Evolutionary conservation across 2,888 invertebrate genomes (phyloP).

Genomic region (Mesoligia furuncula): DNA sequence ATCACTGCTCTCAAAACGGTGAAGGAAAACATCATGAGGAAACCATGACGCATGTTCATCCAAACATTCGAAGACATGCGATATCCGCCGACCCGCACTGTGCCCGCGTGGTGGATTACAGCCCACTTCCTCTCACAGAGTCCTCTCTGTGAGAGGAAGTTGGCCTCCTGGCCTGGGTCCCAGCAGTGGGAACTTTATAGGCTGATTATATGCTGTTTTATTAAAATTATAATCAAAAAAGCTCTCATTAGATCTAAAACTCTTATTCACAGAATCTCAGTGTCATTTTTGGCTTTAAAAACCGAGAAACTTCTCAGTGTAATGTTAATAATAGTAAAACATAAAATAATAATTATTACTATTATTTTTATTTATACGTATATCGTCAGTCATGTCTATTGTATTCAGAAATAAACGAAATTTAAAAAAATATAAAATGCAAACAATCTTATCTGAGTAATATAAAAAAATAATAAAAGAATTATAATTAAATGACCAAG

Average conservation of each 20-base stretch:
- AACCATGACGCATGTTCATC: not conserved
- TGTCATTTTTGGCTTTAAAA: slow-evolving; percentile 42
- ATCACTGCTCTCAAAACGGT: not conserved
- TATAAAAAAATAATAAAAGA: not conserved
- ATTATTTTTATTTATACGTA: slow-evolving; percentile 18
- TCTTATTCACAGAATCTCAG: slow-evolving; percentile 38
- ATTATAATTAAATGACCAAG: not conserved
- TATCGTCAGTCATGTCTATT: slow-evolving; percentile 12
- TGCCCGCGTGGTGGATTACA: not conserved
- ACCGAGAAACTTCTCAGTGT: slow-evolving; percentile 19
- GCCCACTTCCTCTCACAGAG: not conserved
- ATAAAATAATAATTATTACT: slow-evolving; percentile 2
- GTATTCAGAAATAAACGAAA: not conserved
- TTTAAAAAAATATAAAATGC: not conserved
- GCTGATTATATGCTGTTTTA: not conserved
- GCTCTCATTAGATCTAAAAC: not conserved
- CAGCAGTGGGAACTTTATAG: not conserved
- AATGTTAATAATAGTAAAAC: slow-evolving; percentile 19
- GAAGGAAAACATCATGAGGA: not conserved
- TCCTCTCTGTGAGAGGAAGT: too few species aligned
- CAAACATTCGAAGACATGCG: not conserved
- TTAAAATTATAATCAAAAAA: not conserved
- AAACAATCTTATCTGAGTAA: not conserved
- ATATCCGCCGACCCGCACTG: too few species aligned
- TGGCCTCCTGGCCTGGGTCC: too few species aligned